These are phyloP conservation scores for Steromphala cineraria DNA, from an alignment of 2,888 invertebrate genomes.

Conservation along the genomic window DNA sequence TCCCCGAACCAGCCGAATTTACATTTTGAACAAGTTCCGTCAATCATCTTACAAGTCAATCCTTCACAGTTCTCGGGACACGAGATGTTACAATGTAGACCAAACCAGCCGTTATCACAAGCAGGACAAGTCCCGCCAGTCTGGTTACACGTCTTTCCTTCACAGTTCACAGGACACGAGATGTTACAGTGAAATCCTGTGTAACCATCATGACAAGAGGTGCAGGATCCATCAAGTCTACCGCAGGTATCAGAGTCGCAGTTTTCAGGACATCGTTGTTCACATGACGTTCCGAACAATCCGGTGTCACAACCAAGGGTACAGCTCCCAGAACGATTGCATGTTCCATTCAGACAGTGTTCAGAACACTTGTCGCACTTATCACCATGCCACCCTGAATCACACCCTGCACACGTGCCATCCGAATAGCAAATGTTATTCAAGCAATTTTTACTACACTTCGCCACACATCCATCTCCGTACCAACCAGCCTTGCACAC, in stretches of 20 bases:
- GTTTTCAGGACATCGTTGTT: background rate
- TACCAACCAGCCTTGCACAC: background rate
- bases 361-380: background rate
- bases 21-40: no score
- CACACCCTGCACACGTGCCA: background rate
- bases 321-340: background rate
- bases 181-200: background rate
- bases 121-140: no score
- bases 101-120: no score
- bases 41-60: no score
- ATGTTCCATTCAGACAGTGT: background rate
- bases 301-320: background rate
- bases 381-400: background rate
- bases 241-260: background rate
- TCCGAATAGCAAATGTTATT: background rate
- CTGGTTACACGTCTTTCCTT: no score
- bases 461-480: background rate
- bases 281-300: background rate
- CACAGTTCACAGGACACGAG: background rate
- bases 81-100: no score
- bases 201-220: background rate
- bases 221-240: background rate
- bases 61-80: no score
- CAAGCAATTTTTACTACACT: background rate
- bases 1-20: no score